phyloP scores from a whole-genome alignment of 2,888 invertebrate species.

The Cybosia mesomella region DNA sequence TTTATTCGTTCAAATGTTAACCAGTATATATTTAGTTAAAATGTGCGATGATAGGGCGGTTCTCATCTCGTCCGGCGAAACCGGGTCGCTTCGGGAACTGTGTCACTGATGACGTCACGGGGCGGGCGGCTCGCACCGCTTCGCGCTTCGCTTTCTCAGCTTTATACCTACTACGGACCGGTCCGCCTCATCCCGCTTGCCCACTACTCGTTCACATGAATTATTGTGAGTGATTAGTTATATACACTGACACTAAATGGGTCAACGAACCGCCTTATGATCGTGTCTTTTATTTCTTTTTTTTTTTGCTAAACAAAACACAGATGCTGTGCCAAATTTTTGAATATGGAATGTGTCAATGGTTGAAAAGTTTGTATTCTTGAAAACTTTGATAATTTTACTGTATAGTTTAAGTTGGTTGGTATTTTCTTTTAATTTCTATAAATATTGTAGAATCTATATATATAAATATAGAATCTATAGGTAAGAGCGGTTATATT shows the following conservation, averaged over 20 bases:
- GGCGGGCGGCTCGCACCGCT: constrained; percentile 33
- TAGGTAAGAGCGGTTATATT: too few species aligned
- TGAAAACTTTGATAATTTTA: background rate
- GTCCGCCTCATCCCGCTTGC: constrained; percentile 21
- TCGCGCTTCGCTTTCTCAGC: background rate
- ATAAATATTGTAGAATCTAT: background rate
- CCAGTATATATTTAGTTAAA: constrained; percentile 52
- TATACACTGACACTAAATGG: constrained; percentile 48
- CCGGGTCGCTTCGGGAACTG: constrained; percentile 63
- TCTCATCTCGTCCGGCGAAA: constrained; percentile 51
- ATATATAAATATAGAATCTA: too few species aligned
- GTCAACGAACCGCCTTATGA: constrained; percentile 44
- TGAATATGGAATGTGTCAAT: constrained; percentile 11
- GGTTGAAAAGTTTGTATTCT: background rate
- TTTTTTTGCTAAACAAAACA: constrained; percentile 38
- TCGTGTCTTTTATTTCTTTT: constrained; percentile 22
- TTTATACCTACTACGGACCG: constrained; percentile 4
- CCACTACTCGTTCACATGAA: constrained; percentile 34
- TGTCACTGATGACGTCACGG: constrained; percentile 70
- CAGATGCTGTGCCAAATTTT: constrained; percentile 32
- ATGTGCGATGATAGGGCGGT: constrained; percentile 51
- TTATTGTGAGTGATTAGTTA: constrained; percentile 52
- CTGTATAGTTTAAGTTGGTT: background rate
- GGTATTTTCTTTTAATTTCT: background rate
- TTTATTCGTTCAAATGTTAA: constrained; percentile 29